Conservation (phyloP, 2,113 vertebrate species). For the Genyomyrus donnyi region DNA sequence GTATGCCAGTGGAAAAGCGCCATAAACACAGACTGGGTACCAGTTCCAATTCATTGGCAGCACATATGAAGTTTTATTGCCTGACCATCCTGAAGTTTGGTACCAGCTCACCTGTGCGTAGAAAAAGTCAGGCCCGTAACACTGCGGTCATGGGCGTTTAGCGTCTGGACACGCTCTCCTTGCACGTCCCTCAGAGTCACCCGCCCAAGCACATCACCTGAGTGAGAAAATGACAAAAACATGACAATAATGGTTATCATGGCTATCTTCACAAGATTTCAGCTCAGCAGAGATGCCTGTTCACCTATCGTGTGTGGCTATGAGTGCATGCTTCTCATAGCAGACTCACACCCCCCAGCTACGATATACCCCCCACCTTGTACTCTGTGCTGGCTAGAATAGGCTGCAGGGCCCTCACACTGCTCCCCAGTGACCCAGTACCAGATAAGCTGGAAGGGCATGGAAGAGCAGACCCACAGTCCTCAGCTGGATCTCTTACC, state of each 20-base stretch:
- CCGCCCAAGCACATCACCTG: slow-evolving; percentile 81
- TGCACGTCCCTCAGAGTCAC: slow-evolving; percentile 75
- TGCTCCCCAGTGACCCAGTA: neutral
- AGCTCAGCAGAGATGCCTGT: too few relatives aligned
- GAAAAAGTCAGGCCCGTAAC: slow-evolving; percentile 77
- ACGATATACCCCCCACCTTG: neutral
- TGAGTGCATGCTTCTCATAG: neutral
- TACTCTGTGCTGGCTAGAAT: neutral
- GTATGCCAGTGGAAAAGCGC: neutral
- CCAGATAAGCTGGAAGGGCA: neutral
- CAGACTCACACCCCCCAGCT: neutral
- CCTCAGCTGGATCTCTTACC: slow-evolving; percentile 58
- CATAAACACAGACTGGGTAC: neutral
- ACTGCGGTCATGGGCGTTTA: slow-evolving; percentile 63
- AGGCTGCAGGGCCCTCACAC: neutral
- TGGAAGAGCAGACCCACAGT: neutral
- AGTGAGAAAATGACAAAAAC: slow-evolving; percentile 6
- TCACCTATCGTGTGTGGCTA: neutral
- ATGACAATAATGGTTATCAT: neutral
- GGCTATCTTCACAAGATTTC: neutral
- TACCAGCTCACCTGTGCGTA: slow-evolving; percentile 68
- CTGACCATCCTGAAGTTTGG: neutral
- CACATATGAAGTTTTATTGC: neutral
- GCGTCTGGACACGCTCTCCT: slow-evolving; percentile 50
- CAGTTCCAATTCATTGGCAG: neutral